Percentiles rank a stretch among this genome's conserved stretches.
Conservation (phyloP, 1,140 invertebrate species). For the Cydia strobilella region DNA sequence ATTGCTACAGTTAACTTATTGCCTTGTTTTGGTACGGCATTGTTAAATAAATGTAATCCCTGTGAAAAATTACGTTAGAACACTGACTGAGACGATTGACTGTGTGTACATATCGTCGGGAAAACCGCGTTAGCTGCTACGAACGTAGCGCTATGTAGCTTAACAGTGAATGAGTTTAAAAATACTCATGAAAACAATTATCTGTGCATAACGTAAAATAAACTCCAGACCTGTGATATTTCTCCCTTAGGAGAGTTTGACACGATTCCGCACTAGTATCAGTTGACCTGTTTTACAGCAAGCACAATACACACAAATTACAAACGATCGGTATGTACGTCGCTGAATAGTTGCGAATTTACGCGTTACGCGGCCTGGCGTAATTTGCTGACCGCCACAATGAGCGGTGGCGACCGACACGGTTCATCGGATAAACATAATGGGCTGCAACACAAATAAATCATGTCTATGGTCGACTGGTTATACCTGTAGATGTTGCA, state of each 20-base stretch:
- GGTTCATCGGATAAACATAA: conserved; percentile 36
- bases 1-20: not conserved
- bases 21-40: not conserved
- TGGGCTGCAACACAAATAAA: not conserved
- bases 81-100: too few relatives aligned
- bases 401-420: conserved; percentile 17
- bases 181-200: too few relatives aligned
- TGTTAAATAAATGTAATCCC: not conserved
- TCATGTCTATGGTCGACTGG: not conserved
- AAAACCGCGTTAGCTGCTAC: too few relatives aligned
- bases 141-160: too few relatives aligned
- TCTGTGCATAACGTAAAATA: too few relatives aligned
- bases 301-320: not conserved
- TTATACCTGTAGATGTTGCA: not conserved
- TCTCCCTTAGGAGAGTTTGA: not conserved
- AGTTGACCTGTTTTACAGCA: not conserved
- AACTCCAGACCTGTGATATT: not conserved
- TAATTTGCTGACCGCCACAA: conserved; percentile 33
- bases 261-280: not conserved
- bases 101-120: too few relatives aligned
- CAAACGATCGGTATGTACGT: not conserved
- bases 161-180: too few relatives aligned
- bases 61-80: not conserved
- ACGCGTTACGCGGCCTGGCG: conserved; percentile 2
- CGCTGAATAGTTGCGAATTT: not conserved